Evolutionary conservation across 2,797 vertebrate genomes (phyloP).

Genomic region (Tapera naevia): DNA sequence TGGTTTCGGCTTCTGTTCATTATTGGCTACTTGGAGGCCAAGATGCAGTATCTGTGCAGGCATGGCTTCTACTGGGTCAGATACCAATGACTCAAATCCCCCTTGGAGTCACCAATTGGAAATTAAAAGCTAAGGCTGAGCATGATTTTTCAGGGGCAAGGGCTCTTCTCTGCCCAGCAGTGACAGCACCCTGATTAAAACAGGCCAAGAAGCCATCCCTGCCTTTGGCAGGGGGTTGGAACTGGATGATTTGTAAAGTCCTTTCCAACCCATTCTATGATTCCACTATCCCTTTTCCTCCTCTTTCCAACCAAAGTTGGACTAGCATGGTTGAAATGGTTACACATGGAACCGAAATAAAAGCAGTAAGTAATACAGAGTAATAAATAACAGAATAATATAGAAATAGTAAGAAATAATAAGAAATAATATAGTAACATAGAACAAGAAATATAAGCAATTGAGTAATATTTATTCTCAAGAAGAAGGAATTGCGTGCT

Average conservation of each 20-base stretch:
- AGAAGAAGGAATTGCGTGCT: background rate
- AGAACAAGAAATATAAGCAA: background rate
- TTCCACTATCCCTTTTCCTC: background rate
- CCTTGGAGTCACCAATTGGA: background rate
- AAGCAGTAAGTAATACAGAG: background rate
- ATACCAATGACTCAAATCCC: too few relatives aligned
- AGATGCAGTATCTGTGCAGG: background rate
- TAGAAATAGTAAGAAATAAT: background rate
- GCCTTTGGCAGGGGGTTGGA: too few relatives aligned
- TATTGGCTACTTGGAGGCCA: background rate
- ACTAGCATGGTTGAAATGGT: background rate
- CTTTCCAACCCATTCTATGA: too few relatives aligned
- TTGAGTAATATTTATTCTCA: background rate
- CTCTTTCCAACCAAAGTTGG: background rate
- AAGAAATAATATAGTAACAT: background rate
- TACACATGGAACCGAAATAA: background rate
- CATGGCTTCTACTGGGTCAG: background rate
- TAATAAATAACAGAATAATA: background rate
- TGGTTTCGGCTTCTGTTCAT: background rate
- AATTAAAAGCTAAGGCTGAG: background rate
- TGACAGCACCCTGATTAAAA: background rate
- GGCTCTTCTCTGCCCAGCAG: background rate
- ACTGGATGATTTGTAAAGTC: too few relatives aligned
- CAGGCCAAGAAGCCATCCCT: rapidly evolving
- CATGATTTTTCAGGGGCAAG: background rate